Evolutionary conservation across 2,797 vertebrate species (phyloP).

Genomic region (Bovichtus variegatus): DNA sequence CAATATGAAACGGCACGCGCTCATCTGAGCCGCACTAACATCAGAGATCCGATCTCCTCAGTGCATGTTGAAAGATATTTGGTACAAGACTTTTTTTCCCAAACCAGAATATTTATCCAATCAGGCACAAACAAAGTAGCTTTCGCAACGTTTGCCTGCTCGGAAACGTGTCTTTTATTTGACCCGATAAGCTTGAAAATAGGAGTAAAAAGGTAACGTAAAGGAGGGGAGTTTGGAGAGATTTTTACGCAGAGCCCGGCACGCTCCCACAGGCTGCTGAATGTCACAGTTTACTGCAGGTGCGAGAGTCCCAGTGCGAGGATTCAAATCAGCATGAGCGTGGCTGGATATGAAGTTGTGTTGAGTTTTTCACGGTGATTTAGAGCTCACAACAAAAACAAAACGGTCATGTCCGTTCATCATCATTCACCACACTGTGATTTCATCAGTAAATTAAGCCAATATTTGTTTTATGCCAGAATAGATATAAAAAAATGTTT

Average conservation of each 20-base stretch:
- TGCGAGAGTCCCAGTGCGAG: conserved; percentile 1
- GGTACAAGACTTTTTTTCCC: neutral
- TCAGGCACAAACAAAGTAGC: neutral
- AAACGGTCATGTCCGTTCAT: neutral
- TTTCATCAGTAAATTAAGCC: rapidly evolving
- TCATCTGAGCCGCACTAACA: neutral
- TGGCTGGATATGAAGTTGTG: conserved; percentile 52
- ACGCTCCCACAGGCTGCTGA: neutral
- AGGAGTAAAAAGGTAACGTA: too few relatives aligned
- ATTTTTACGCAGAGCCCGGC: conserved; percentile 55
- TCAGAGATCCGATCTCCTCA: neutral
- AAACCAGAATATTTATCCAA: neutral
- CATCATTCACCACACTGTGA: neutral
- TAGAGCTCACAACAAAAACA: neutral
- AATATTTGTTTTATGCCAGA: neutral
- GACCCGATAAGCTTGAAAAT: neutral
- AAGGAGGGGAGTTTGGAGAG: conserved; percentile 18
- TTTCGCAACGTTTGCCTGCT: neutral
- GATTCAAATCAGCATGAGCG: conserved; percentile 3
- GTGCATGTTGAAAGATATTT: neutral
- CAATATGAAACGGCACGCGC: neutral
- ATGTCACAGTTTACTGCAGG: conserved; percentile 18
- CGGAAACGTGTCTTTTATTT: rapidly evolving
- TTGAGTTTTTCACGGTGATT: conserved; percentile 44
- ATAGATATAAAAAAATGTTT: too few relatives aligned